Base-by-base conservation (phyloP, 2,797 vertebrate species). In the Margarornis squamiger region DNA sequence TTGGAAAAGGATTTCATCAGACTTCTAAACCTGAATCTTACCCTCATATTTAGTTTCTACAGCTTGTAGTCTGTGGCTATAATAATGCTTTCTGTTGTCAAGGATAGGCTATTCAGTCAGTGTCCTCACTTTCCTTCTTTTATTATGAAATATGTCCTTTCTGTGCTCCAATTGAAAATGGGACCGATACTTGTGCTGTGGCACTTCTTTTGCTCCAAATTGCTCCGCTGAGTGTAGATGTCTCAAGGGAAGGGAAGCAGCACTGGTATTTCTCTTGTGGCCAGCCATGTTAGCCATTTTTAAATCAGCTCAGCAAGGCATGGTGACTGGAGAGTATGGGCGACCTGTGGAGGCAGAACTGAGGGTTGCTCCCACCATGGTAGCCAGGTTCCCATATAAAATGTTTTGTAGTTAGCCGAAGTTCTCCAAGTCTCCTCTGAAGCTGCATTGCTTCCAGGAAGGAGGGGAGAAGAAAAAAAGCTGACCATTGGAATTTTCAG, bases 11-110 rank as follows among this genome's bases (percentile, higher is more conserved):
- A 68, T 78, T 89, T 92, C 6, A 51, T 89, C 29, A 59, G 75
- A 48, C 55, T 96, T 92, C 59, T 51, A 83, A 49, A 94, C 74
- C 72, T 94, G 68, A 61, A 94, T 84, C 30, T 59, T 93, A 54
- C 34, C 39, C 57, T 96, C 34, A 34, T 8, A 77, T 79, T 87
- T 79, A 57, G 14, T 86, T 95, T 86, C 80, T 86, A 43, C 34
- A 71, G 57, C 41, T 66, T 62, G 38, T 83, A 79, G 51, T 58
- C 57, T 74, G 30, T 85, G 55, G 41, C 70, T 77, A 10, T 95
- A 93, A 84, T 95, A 93, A 88, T 72, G 67, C 75, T 84, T 88
- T 92, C 71, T 84, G 41, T 96, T 97, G 92, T 61, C 63, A 91
- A 73, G 46, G 62, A 30, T 65, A 85, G 81, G 55, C 65, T 93